Base-by-base conservation (phyloP, 2,797 vertebrate genomes). In the Arctocebus calabarensis region DNA sequence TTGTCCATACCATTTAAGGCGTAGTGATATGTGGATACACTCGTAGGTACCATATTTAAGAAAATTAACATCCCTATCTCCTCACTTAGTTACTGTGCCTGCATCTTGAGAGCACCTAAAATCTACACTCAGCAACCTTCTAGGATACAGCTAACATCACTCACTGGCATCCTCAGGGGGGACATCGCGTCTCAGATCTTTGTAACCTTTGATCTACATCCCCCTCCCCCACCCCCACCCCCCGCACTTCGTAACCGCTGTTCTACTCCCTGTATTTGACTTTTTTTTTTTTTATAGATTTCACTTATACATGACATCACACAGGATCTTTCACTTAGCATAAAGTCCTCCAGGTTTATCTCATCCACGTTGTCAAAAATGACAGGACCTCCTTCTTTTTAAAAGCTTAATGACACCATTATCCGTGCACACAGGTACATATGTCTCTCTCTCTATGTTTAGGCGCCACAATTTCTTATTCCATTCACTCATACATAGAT, bases 141-240 rank as follows among this genome's bases (percentile, higher is more conserved):
- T 29, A 61, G 32, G 8, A 3, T 22, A 22, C 29, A 61, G 40
- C 52, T 12, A 70, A 37, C 7, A 4, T n/a, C 52, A 32, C 52
- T 61, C 70, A 20, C 8, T 27, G 9, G 7, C 29, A 27, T 61
- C 13, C 9, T 40, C 22, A 62, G 17, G n/a, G 2, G 3, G 27
- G 10, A 68, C 8, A n/a, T 61, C 70, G 48, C 22, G 27, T 34
- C 45, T 61, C 27, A 59, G 48, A 27, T 8, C 7, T 66, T 9
- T 25, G 12, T 79, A 79, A 3, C 13, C n/a, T 57, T 78, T 79
- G 22, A 37, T 13, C 22, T 23, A 17, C n/a, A 79, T 37, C 77
- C 27, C 22, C 77, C 52, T 37, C 34, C 7, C 10, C 16, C 5
- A 14, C 2, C 0, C 10, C 6, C 3, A 32, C 0, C 29, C 12